Base-by-base conservation (phyloP, 2,888 invertebrate species). In the Leptinotarsa rubiginosa region DNA sequence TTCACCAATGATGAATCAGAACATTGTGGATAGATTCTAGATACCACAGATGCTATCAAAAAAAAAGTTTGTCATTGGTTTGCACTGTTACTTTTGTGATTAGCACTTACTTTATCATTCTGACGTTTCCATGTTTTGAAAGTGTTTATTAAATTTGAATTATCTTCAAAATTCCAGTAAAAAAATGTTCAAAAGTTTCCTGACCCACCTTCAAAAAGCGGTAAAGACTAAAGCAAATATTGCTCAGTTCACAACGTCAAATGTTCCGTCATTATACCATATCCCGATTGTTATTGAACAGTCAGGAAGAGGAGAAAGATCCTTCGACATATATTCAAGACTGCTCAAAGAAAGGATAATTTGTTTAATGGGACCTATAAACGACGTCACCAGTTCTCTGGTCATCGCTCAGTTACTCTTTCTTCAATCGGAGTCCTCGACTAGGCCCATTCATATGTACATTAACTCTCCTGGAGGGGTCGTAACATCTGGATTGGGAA, bases 241-340 rank as follows among this genome's bases (percentile, higher is more conserved):
- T 5, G 52, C 59, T 16, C n/a, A 13, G 65, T 74, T 56, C 52
- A 76, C 76, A 3, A 77, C 80, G 75, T 75, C 77, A 12, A 80
- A 75, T 25, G 64, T 83, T n/a, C 82, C 83, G 1, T 54, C 75
- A 20, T 82, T 83, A 66, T 83, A 83, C 65, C 89, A 95, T 85
- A 92, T 98, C 81, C 98, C 98, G 0, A 95, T 98, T 83, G 98
- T 99, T 1, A 94, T 99, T 12, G 99, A 99, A 86, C 97, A 98
- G 89, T 97, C 97, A 13, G 97, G 98, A 5, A 90, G 97, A 87
- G 97, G 97, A 41, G 99, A 99, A 88, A 91, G 98, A 70, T 96
- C 97, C 0, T 98, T 97, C 88, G 99, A 99, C 85, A 98, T 99
- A 85, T 99, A 96, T 87, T 98, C 98, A 0, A 72, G 77, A 65